phyloP scores from a whole-genome alignment of 2,888 invertebrate species.

The Augochlorella aurata region DNA sequence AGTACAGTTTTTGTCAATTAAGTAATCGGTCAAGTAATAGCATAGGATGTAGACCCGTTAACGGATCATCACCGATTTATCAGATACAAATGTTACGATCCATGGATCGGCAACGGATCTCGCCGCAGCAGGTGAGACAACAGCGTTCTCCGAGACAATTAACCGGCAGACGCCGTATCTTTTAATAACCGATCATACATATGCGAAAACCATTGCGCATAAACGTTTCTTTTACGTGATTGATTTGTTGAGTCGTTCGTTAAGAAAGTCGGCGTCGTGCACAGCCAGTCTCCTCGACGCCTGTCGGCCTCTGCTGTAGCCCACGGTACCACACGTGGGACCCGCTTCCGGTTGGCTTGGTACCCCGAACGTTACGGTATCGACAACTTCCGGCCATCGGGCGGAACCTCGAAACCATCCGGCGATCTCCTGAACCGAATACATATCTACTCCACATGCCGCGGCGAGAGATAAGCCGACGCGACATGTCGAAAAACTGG shows the following conservation, averaged over 20 bases:
- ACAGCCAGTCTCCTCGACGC: conserved; percentile 41
- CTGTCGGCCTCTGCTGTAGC: conserved; percentile 56
- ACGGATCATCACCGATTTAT: no score
- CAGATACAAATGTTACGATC: no score
- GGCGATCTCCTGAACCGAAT: conserved; percentile 49
- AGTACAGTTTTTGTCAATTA: no score
- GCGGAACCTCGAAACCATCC: conserved; percentile 36
- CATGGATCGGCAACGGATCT: no score
- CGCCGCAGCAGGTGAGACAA: neutral
- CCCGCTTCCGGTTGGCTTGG: conserved; percentile 73
- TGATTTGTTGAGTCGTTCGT: conserved; percentile 69
- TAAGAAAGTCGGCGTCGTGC: conserved; percentile 68
- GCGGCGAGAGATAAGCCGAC: neutral
- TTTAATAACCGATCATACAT: conserved; percentile 58
- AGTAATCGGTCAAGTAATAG: no score
- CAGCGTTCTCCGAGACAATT: conserved; percentile 12
- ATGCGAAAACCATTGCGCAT: conserved; percentile 61
- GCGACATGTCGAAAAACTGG: neutral
- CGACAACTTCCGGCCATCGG: conserved; percentile 75
- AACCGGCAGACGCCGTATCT: conserved; percentile 20
- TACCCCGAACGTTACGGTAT: conserved; percentile 76
- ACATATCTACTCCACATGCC: conserved; percentile 32
- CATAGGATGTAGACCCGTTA: no score
- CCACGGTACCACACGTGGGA: conserved; percentile 69
- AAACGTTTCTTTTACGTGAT: conserved; percentile 73